These are phyloP conservation scores for Drosophila hawaiiensis DNA, from an alignment of 2,888 invertebrate genomes.

Conservation along the genomic window DNA sequence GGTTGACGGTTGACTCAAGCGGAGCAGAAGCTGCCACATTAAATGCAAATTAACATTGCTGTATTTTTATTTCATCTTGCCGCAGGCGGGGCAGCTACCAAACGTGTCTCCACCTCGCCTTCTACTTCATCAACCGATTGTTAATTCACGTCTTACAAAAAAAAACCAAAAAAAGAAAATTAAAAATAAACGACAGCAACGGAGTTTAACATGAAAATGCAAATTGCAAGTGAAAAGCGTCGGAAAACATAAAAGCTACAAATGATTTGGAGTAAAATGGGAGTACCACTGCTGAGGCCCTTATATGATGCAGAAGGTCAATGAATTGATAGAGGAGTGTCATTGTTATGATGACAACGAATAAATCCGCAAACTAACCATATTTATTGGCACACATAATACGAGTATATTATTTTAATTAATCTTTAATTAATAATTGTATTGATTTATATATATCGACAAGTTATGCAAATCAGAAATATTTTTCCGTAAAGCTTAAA, in stretches of 20 bases:
- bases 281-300: slow-evolving; percentile 19
- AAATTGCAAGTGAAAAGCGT: slow-evolving; percentile 72
- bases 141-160: slow-evolving; percentile 55
- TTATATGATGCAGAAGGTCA: slow-evolving; percentile 41
- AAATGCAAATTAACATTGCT: slow-evolving; percentile 28
- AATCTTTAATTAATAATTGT: background rate
- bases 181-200: slow-evolving; percentile 30
- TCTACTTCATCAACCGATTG: slow-evolving; percentile 25
- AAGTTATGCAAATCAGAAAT: background rate
- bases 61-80: slow-evolving; percentile 32
- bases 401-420: background rate
- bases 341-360: slow-evolving; percentile 33
- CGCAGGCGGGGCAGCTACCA: slow-evolving; percentile 8
- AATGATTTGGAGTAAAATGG: slow-evolving; percentile 57
- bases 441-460: background rate
- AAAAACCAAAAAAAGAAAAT: slow-evolving; percentile 11
- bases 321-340: slow-evolving; percentile 25
- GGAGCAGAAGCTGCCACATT: slow-evolving; percentile 3
- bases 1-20: background rate
- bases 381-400: background rate
- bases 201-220: slow-evolving; percentile 71
- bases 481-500: background rate
- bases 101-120: background rate
- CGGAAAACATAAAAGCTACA: slow-evolving; percentile 69
- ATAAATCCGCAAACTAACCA: background rate